Conservation (phyloP, 1,140 invertebrate species). For the Araneus ventricosus region DNA sequence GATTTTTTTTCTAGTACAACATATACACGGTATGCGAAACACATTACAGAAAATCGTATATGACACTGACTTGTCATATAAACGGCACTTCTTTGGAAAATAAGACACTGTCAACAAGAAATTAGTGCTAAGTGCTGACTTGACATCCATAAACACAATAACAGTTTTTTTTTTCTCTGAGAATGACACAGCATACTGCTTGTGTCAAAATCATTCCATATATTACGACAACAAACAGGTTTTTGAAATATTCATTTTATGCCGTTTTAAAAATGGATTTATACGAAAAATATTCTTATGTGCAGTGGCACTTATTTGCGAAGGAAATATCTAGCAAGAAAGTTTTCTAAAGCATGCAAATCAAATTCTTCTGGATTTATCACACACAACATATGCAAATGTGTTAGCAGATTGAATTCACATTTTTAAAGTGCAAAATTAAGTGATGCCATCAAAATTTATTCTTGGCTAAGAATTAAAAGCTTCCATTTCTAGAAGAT, state of each 20-base stretch:
- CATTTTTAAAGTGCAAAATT: no score
- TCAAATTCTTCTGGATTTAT: not conserved
- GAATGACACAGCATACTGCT: conserved; percentile 13
- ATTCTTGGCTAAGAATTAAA: no score
- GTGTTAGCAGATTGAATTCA: no score
- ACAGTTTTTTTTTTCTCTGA: conserved; percentile 43
- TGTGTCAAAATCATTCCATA: conserved; percentile 45
- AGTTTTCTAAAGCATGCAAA: not conserved
- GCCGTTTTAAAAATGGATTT: not conserved
- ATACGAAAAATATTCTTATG: conserved; percentile 18
- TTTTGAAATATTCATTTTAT: conserved; percentile 52
- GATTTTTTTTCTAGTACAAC: conserved; percentile 43
- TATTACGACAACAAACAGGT: conserved; percentile 59
- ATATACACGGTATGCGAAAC: conserved; percentile 52
- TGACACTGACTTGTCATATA: conserved; percentile 63
- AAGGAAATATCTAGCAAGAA: not conserved
- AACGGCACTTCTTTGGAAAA: conserved; percentile 71
- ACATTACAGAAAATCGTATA: conserved; percentile 59
- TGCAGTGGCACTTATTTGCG: conserved; percentile 5
- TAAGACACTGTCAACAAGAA: conserved; percentile 73
- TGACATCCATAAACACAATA: conserved; percentile 59
- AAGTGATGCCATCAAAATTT: no score
- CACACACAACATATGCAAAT: no score
- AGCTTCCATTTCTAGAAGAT: no score
- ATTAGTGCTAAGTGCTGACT: conserved; percentile 72